Evolutionary conservation across 2,888 invertebrate species (phyloP).

Genomic region (Resseliella maxima): DNA sequence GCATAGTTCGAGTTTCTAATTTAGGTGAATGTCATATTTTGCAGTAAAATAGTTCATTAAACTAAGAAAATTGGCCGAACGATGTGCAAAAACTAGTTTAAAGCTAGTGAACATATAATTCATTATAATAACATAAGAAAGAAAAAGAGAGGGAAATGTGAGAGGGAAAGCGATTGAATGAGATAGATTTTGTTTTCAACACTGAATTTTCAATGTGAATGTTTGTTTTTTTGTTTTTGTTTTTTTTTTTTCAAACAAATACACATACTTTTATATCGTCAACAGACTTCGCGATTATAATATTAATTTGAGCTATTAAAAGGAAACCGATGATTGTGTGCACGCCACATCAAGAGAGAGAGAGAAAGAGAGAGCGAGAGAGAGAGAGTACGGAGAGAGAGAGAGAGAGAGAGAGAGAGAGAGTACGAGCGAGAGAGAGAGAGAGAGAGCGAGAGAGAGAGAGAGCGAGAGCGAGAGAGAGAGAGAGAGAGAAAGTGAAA

Average conservation of each 20-base stretch:
- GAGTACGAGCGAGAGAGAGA: background rate
- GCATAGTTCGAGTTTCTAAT: background rate
- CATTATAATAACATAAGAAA: background rate
- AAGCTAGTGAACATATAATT: background rate
- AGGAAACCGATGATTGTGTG: background rate
- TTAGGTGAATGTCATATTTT: conserved; percentile 10
- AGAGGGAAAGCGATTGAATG: too few species aligned
- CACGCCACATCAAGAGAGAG: background rate
- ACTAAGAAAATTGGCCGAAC: background rate
- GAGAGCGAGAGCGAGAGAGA: background rate
- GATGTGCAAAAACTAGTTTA: background rate
- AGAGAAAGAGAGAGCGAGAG: background rate
- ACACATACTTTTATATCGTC: too few species aligned
- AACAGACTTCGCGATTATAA: background rate
- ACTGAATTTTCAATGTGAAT: too few species aligned
- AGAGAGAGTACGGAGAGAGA: background rate
- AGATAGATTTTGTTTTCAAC: too few species aligned
- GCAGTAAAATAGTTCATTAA: background rate
- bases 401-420: background rate
- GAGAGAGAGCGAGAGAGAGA: background rate
- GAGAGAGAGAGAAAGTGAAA: background rate
- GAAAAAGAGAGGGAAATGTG: background rate
- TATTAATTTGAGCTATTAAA: background rate
- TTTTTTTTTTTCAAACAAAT: too few species aligned
- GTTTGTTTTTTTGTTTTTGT: too few species aligned